Evolutionary conservation across 2,113 vertebrate species (phyloP).

Genomic region (Prinia subflava): DNA sequence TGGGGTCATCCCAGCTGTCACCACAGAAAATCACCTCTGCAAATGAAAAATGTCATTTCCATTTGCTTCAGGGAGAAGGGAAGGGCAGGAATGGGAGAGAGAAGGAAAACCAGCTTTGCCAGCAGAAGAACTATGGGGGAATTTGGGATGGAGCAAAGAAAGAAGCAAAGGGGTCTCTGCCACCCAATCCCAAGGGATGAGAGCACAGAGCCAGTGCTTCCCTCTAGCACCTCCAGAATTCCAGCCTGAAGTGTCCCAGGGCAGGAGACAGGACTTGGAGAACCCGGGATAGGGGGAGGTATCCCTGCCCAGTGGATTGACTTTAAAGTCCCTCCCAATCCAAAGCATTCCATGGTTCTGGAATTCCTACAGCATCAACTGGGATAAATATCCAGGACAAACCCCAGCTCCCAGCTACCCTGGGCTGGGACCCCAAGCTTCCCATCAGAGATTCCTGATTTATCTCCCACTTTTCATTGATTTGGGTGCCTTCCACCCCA

Average conservation of each 20-base stretch:
- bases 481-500: background rate
- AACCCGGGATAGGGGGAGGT: background rate
- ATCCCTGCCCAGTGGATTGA: background rate
- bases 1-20: background rate
- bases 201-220: background rate
- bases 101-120: rapidly evolving
- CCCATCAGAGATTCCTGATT: background rate
- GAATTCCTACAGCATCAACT: background rate
- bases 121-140: no score
- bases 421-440: background rate
- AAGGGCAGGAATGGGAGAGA: background rate
- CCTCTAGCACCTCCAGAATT: background rate
- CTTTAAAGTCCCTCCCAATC: background rate
- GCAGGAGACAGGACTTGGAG: background rate
- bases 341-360: background rate
- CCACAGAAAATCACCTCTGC: rapidly evolving
- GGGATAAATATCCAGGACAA: background rate
- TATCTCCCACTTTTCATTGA: background rate
- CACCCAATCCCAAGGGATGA: background rate
- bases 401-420: background rate
- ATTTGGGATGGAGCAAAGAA: background rate
- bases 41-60: background rate
- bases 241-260: background rate
- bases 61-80: background rate
- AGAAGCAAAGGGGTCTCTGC: background rate